Conservation (phyloP, 2,113 vertebrate species). For the Gorsachius goisagi region DNA sequence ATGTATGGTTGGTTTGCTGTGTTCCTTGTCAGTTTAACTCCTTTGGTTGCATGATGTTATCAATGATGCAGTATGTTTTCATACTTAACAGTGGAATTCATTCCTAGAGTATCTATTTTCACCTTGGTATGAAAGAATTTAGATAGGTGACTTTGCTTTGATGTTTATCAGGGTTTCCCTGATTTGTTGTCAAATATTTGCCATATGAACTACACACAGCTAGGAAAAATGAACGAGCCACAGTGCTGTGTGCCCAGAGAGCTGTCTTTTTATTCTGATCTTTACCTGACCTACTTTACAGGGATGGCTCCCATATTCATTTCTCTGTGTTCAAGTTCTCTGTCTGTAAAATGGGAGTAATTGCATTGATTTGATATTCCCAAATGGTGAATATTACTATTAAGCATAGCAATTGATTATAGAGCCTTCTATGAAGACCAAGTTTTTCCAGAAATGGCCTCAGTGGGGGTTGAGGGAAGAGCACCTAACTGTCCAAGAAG, state of each 20-base stretch:
- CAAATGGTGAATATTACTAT: not conserved
- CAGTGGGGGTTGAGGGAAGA: not conserved
- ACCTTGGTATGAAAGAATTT: not conserved
- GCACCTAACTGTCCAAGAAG: not conserved
- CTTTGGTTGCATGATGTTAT: not conserved
- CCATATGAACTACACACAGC: not conserved
- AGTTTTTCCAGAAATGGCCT: not conserved
- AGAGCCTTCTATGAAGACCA: not conserved
- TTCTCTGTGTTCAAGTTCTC: not conserved
- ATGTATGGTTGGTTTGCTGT: not conserved
- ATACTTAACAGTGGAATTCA: not conserved
- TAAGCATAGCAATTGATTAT: not conserved
- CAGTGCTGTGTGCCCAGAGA: not conserved
- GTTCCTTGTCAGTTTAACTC: not conserved
- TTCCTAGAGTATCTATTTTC: not conserved
- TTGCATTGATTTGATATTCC: not conserved
- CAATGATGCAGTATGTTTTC: not conserved
- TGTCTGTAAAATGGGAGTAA: not conserved
- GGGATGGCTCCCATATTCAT: rapidly evolving
- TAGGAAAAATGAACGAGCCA: not conserved
- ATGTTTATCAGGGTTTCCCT: not conserved
- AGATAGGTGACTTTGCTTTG: not conserved
- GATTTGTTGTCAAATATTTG: not conserved
- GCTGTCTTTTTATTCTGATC: not conserved
- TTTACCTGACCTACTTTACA: not conserved